Base-by-base conservation (phyloP, 2,113 vertebrate species). In the Nothocercus nigrocapillus region DNA sequence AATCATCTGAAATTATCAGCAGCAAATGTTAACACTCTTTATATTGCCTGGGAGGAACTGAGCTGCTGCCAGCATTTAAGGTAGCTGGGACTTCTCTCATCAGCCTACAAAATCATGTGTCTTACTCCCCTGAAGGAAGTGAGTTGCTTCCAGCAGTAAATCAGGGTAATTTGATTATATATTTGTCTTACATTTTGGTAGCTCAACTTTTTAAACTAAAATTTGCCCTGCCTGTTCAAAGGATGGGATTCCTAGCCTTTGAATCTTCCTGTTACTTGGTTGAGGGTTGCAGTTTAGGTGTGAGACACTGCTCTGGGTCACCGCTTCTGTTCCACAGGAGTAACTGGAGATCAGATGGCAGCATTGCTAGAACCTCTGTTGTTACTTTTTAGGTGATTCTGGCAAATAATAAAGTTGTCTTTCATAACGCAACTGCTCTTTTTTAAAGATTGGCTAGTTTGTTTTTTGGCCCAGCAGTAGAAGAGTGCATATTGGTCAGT, bases 71-170 rank as follows among this genome's bases (percentile, higher is more conserved):
- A 66, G 79, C 32, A 85, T 80, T 79, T 34, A 30, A 73, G 94
- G 88, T 68, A 90, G 79, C 15, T 69, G 58, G 67, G 56, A 20
- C 67, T 40, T 85, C 40, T 59, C 49, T 21, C 19, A 51, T 44
- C 54, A 3, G 36, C 1, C 7, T 88, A 93, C 83, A 88, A 49
- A 49, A 49, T 49, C 88, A 61, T 3, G 2, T 74, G 45, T 81
- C 90, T 77, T 40, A 83, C 54, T 89, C 63, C 82, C 59, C 85
- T 85, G 82, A 80, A 91, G 92, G 74, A 95, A 96, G 77, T 32
- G 54, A 94, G 54, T 75, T 90, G 38, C 85, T 96, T 93, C 51
- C 61, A 95, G 90, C 82, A 92, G 88, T 93, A 95, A 96, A 93
- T 90, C 92, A 90, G 68, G n/a, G 68, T 68, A 22, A 5, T 92